Base-by-base conservation (phyloP, 2,888 invertebrate genomes). In the Coenonympha glycerion region DNA sequence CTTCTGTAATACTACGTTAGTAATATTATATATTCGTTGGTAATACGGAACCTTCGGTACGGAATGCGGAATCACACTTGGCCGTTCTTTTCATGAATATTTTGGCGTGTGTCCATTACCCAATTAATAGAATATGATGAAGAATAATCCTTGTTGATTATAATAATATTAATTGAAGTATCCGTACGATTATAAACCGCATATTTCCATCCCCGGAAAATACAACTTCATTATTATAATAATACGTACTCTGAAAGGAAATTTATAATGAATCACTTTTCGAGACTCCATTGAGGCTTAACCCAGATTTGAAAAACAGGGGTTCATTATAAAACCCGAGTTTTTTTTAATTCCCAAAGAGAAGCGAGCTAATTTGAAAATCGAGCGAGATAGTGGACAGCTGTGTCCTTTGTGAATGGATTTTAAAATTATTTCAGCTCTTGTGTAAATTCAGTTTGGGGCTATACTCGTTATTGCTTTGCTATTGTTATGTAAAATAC, bases 261-360 rank as follows among this genome's bases (percentile, higher is more conserved):
- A 24, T 15, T 39, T 13, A n/a, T 39, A 39, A 39, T 24, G 39
- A 39, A 39, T 39, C 24, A 15, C 22, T 39, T 39, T 39, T 24
- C 39, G 39, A 39, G 9, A 9, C 39, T 15, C 15, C 37, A 21
- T 15, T 24, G 22, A 39, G 39, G 39, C 9, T 22, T 39, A 24
- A 9, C 39, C 24, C 24, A 15, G 39, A 39, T 24, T 15, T 24
- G 24, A 39, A 24, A 30, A 39, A 39, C 15, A 13, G 22, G 15
- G 24, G 24, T 22, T 39, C 24, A 39, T 39, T 39, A 39, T 24
- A 11, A n/a, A 24, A 39, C 2, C 22, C 15, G 24, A 4, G 24
- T 9, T 37, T 37, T 37, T 22, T 39, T 36, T 13, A 21, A 11
- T 26, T 26, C 16, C 24, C 16, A 16, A 1, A 13, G 9, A n/a